These are phyloP conservation scores for Drosophila tristis DNA, from an alignment of 1,140 invertebrate species.

Conservation along the genomic window DNA sequence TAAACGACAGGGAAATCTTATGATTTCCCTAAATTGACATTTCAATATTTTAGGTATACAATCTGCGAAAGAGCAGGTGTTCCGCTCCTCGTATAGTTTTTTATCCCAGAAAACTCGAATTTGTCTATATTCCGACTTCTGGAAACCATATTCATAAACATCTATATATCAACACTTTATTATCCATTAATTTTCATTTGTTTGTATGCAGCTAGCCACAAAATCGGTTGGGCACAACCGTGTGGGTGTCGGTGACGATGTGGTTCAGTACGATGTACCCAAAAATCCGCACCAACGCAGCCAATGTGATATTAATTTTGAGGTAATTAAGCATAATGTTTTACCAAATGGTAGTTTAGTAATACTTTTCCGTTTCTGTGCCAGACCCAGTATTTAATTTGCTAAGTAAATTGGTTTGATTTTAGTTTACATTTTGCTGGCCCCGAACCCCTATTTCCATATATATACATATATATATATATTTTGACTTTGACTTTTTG, in stretches of 20 bases:
- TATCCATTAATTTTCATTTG: conserved; percentile 2
- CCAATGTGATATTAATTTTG: conserved; percentile 80
- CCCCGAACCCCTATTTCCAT: too few relatives aligned
- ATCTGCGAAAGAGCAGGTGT: too few relatives aligned
- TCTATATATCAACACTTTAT: neutral
- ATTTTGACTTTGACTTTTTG: too few relatives aligned
- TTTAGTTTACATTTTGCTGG: neutral
- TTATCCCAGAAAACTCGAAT: too few relatives aligned
- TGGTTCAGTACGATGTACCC: conserved; percentile 46
- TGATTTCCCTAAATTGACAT: too few relatives aligned
- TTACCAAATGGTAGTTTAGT: conserved; percentile 12
- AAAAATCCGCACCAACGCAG: conserved; percentile 69
- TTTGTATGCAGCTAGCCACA: conserved; percentile 53
- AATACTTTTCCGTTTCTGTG: too few relatives aligned
- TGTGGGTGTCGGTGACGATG: conserved; percentile 1
- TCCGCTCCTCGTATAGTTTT: too few relatives aligned
- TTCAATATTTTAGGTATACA: too few relatives aligned
- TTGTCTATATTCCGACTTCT: too few relatives aligned
- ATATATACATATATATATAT: too few relatives aligned
- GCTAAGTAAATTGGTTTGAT: conserved; percentile 26
- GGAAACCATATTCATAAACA: too few relatives aligned
- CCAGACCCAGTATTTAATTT: conserved; percentile 28
- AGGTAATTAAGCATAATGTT: conserved; percentile 54
- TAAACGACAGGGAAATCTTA: too few relatives aligned
- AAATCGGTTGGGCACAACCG: conserved; percentile 28